These are phyloP conservation scores for Bicyclus anynana DNA, from an alignment of 1,140 invertebrate genomes.

Conservation along the genomic window DNA sequence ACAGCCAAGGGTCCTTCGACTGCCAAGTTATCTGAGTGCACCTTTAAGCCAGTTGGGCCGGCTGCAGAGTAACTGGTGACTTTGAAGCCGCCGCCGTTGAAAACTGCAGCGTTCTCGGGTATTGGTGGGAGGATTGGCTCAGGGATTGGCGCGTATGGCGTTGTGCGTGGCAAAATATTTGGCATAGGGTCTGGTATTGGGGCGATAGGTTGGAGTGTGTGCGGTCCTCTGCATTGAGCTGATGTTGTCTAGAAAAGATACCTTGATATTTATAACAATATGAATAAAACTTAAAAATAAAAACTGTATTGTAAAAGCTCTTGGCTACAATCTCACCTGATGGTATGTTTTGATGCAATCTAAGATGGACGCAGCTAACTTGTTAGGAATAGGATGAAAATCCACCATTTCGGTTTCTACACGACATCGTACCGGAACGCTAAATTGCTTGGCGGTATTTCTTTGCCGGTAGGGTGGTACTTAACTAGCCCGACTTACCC, in stretches of 20 bases:
- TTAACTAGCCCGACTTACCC: too few relatives aligned
- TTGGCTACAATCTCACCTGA: too few relatives aligned
- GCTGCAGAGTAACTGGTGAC: slow-evolving; percentile 28
- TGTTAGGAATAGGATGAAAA: too few relatives aligned
- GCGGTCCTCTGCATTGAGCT: neutral
- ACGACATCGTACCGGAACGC: too few relatives aligned
- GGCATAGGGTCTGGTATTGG: neutral
- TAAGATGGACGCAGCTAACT: too few relatives aligned
- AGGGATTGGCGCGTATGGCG: neutral
- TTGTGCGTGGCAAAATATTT: neutral
- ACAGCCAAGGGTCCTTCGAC: slow-evolving; percentile 36
- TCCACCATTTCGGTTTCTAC: too few relatives aligned
- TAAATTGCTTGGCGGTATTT: too few relatives aligned
- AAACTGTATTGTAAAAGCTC: too few relatives aligned
- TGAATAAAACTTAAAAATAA: too few relatives aligned
- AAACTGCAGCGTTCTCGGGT: neutral
- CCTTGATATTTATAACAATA: too few relatives aligned
- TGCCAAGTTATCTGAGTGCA: slow-evolving; percentile 29
- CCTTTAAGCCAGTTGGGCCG: slow-evolving; percentile 26
- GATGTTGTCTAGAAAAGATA: neutral
- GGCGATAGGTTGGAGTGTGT: neutral
- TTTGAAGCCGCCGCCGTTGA: slow-evolving; percentile 22
- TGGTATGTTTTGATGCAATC: too few relatives aligned
- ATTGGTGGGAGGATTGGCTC: neutral
- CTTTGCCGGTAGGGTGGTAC: too few relatives aligned